phyloP scores from a whole-genome alignment of 2,888 invertebrate genomes.

The Prostheceraeus crozeri region DNA sequence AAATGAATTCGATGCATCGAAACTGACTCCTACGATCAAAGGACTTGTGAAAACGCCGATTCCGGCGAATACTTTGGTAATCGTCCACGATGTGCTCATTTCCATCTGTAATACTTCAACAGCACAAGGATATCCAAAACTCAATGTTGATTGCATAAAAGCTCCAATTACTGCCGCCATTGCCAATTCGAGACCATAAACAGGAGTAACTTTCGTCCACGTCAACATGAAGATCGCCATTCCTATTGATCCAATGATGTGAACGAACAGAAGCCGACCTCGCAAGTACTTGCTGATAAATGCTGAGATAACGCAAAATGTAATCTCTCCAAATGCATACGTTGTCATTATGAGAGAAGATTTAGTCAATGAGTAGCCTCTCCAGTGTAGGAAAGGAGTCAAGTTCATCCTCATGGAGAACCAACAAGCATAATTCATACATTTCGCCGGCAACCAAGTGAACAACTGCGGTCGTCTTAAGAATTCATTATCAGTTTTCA shows the following conservation, averaged over 20 bases:
- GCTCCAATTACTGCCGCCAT: slow-evolving; percentile 14
- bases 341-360: slow-evolving; percentile 22
- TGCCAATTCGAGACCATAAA: background rate
- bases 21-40: slow-evolving; percentile 9
- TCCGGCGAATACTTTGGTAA: background rate
- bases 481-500: too few species aligned
- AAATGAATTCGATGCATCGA: too few species aligned
- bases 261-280: slow-evolving; percentile 13
- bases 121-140: slow-evolving; percentile 32
- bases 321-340: slow-evolving; percentile 20
- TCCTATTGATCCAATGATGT: slow-evolving; percentile 14
- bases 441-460: slow-evolving; percentile 32
- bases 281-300: slow-evolving; percentile 10
- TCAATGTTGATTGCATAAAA: slow-evolving; percentile 28
- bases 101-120: slow-evolving; percentile 11
- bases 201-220: slow-evolving; percentile 1
- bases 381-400: too few species aligned
- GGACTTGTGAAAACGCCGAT: background rate
- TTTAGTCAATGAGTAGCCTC: too few species aligned
- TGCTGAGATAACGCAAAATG: slow-evolving; percentile 5
- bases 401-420: slow-evolving; percentile 31
- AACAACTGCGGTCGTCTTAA: slow-evolving; percentile 10
- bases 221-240: background rate
- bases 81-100: background rate
- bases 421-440: slow-evolving; percentile 31